phyloP scores from a whole-genome alignment of 2,888 invertebrate species.

The Euplagia quadripunctaria region DNA sequence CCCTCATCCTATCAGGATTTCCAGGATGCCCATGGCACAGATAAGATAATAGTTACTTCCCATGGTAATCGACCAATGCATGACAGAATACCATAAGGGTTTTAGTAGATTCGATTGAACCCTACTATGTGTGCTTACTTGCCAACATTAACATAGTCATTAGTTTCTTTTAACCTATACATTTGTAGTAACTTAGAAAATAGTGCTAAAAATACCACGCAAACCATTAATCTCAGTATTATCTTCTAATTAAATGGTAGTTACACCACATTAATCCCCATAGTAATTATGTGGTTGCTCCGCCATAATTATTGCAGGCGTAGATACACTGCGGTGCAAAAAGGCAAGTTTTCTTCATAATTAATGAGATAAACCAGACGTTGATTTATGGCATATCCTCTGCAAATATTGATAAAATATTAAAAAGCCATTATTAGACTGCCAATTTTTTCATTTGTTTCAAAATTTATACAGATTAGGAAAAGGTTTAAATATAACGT shows the following conservation, averaged over 20 bases:
- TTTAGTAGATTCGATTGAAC: background rate
- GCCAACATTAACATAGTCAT: background rate
- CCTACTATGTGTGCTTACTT: background rate
- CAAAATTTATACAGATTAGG: background rate
- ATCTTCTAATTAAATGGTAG: constrained; percentile 47
- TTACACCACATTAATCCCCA: constrained; percentile 30
- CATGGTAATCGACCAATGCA: no score
- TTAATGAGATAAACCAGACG: constrained; percentile 38
- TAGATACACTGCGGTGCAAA: constrained; percentile 23
- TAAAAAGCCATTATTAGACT: constrained; percentile 9
- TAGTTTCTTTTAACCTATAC: background rate
- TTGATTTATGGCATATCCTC: constrained; percentile 39
- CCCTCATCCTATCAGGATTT: no score
- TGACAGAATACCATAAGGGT: background rate
- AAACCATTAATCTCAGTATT: constrained; percentile 36
- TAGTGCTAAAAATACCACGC: constrained; percentile 5
- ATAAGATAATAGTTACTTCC: no score
- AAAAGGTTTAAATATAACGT: background rate
- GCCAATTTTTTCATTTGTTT: background rate
- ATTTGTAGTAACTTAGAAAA: background rate
- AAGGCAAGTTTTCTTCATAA: constrained; percentile 30
- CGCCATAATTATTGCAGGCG: constrained; percentile 28
- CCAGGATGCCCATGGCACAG: no score
- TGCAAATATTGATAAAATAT: constrained; percentile 39
- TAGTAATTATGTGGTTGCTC: constrained; percentile 40